Evolutionary conservation across 1,140 invertebrate species (phyloP).

Genomic region (Meloidogyne floridensis): DNA sequence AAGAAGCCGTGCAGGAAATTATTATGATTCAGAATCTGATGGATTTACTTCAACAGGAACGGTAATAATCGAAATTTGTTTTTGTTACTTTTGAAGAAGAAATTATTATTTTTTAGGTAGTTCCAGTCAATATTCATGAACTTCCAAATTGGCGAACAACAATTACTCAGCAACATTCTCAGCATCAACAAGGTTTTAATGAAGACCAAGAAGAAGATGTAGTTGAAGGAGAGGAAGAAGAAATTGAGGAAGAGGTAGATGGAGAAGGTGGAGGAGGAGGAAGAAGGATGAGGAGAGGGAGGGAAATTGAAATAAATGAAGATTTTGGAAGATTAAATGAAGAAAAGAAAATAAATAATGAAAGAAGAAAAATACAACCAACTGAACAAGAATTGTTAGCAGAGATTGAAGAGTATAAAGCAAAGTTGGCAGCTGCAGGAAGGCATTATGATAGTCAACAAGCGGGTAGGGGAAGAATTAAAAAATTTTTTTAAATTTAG

Average conservation of each 20-base stretch:
- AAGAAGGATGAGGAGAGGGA: not conserved
- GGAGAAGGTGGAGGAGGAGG: not conserved
- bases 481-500: not conserved
- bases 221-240: not conserved
- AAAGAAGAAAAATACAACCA: constrained; percentile 1
- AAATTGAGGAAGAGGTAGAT: not conserved
- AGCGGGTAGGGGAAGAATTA: not conserved
- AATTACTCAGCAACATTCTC: not conserved
- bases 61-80: not conserved
- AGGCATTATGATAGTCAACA: constrained; percentile 43
- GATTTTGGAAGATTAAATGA: not conserved
- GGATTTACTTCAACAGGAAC: constrained; percentile 31
- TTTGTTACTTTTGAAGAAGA: too few species aligned
- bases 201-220: not conserved
- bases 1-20: not conserved
- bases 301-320: not conserved
- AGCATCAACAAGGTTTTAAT: not conserved
- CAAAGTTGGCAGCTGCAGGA: constrained; percentile 47
- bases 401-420: constrained; percentile 39
- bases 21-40: constrained; percentile 34
- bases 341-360: not conserved
- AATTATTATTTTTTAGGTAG: constrained; percentile 6
- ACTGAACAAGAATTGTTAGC: constrained; percentile 15
- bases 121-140: constrained; percentile 5
- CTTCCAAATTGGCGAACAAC: constrained; percentile 13